Evolutionary conservation across 2,888 invertebrate genomes (phyloP).

Genomic region (Limnephilus rhombicus): DNA sequence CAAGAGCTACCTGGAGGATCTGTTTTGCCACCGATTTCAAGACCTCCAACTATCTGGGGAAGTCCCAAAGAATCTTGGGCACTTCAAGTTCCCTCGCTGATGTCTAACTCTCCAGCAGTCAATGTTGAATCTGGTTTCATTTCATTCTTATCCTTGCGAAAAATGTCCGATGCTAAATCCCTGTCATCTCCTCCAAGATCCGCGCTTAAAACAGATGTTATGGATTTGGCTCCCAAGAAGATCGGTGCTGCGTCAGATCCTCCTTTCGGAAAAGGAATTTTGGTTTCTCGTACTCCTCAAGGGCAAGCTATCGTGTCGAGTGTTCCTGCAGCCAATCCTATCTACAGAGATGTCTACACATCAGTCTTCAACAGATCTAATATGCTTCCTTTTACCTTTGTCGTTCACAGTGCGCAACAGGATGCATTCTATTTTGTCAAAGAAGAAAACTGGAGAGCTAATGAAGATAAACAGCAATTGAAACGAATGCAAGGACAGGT

Average conservation of each 20-base stretch:
- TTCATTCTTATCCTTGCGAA: slow-evolving; percentile 87
- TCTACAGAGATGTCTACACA: slow-evolving; percentile 94
- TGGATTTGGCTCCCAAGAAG: slow-evolving; percentile 85
- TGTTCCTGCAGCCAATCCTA: slow-evolving; percentile 93
- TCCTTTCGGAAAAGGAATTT: slow-evolving; percentile 91
- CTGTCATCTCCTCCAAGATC: slow-evolving; percentile 89
- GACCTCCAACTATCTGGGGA: slow-evolving; percentile 78
- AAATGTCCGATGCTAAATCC: slow-evolving; percentile 87
- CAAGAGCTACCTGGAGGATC: slow-evolving; percentile 82
- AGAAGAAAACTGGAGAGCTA: slow-evolving; percentile 93
- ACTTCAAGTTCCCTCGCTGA: slow-evolving; percentile 79
- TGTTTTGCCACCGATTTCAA: slow-evolving; percentile 82
- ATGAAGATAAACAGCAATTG: slow-evolving; percentile 91
- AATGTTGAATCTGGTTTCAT: slow-evolving; percentile 91
- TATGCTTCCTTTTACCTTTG: slow-evolving; percentile 91
- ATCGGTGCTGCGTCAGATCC: slow-evolving; percentile 92
- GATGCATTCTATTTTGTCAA: slow-evolving; percentile 96
- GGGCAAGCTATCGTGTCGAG: slow-evolving; percentile 91
- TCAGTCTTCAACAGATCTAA: slow-evolving; percentile 94
- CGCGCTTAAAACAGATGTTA: slow-evolving; percentile 87
- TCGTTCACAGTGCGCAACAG: slow-evolving; percentile 92
- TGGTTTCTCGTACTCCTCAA: slow-evolving; percentile 88
- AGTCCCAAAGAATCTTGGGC: slow-evolving; percentile 76
- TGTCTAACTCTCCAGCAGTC: slow-evolving; percentile 82
- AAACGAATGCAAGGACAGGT: slow-evolving; percentile 94